Base-by-base conservation (phyloP, 2,888 invertebrate species). In the Drosophila tanythrix region DNA sequence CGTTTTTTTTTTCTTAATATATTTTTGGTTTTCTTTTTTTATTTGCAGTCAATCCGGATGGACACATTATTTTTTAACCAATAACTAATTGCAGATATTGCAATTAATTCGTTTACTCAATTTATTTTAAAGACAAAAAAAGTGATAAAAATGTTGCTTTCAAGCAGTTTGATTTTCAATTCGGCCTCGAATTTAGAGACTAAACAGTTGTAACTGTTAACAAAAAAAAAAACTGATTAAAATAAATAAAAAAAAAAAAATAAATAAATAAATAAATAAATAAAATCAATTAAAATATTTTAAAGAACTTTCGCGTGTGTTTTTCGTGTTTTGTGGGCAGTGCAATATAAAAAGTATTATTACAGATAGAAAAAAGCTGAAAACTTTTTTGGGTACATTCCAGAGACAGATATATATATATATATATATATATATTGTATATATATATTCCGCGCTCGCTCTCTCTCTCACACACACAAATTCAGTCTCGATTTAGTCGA, bases 101-200 rank as follows among this genome's bases (percentile, higher is more conserved):
- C 18, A 38, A 11, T 50, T 55, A 53, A 29, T 38, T 31, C 1
- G 25, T 36, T 40, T 5, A 27, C 50, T n/a, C 27, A 25, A 36
- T 48, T 50, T 46, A 33, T 46, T 46, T 15, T 1, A 46, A 25
- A 25, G 46, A 25, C 33, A 0, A 46, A 36, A 52, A 50, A 56
- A 76, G 64, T 62, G 76, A 18, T 72, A 92, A 79, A 79, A 76
- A 92, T 92, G 92, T 86, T 91, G 84, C 87, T 89, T 85, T 83
- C 72, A 85, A 92, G 84, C 86, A 90, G 78, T 83, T 87, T 83
- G 68, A 79, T 79, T 73, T 80, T 73, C 58, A 79, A 82, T 83
- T 82, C 64, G 52, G 66, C 58, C 52, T 81, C 74, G 55, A 76
- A 74, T 79, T 87, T 86, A 92, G 82, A 92, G 92, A 92, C 92